Evolutionary conservation across 2,888 invertebrate genomes (phyloP).

Genomic region (Allophyes oxyacanthae): DNA sequence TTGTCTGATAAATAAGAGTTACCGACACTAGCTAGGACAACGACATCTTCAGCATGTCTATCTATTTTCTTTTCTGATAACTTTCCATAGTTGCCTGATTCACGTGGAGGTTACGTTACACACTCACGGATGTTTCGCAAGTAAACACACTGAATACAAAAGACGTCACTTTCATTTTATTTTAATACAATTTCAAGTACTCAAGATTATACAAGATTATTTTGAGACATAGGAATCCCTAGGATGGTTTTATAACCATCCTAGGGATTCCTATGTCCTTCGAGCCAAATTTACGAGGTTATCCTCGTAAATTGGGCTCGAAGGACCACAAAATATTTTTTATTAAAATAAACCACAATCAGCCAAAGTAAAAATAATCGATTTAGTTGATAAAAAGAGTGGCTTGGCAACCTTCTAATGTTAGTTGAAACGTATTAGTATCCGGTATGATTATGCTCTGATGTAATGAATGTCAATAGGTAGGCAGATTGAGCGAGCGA

Average conservation of each 20-base stretch:
- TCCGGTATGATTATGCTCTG: constrained; percentile 79
- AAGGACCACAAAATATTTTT: background rate
- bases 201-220: constrained; percentile 35
- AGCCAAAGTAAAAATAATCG: constrained; percentile 22
- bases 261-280: too few species aligned
- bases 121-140: constrained; percentile 67
- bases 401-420: constrained; percentile 73
- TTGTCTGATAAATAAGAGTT: constrained; percentile 23
- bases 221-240: constrained; percentile 45
- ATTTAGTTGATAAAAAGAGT: constrained; percentile 61
- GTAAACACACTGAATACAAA: constrained; percentile 66
- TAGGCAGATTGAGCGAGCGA: constrained; percentile 51
- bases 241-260: too few species aligned
- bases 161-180: constrained; percentile 66
- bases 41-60: constrained; percentile 31
- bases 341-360: background rate
- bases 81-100: constrained; percentile 35
- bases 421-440: constrained; percentile 69
- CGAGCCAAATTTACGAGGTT: too few species aligned
- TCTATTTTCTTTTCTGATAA: constrained; percentile 37
- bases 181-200: constrained; percentile 42
- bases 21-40: constrained; percentile 18
- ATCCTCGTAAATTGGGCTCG: background rate
- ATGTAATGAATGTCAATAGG: constrained; percentile 75
- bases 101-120: constrained; percentile 55